phyloP scores from a whole-genome alignment of 1,140 invertebrate genomes.

The Microplitis mediator region DNA sequence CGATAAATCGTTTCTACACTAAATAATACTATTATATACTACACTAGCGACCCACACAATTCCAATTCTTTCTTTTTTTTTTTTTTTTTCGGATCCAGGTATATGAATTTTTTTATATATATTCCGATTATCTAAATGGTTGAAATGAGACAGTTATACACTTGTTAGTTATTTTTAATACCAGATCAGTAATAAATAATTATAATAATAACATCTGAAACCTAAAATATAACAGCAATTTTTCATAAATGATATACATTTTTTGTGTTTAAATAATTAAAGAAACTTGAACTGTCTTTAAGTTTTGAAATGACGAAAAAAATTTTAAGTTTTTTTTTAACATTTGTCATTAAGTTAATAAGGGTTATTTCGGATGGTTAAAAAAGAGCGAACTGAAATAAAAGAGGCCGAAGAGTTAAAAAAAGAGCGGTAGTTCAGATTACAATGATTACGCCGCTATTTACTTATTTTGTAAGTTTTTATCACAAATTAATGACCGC shows the following conservation, averaged over 20 bases:
- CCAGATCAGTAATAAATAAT: no score
- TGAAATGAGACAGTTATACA: neutral
- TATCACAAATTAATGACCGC: slow-evolving; percentile 21
- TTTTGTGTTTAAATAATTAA: no score
- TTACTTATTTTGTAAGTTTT: slow-evolving; percentile 2
- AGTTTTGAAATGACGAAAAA: no score
- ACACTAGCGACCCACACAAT: slow-evolving; percentile 33
- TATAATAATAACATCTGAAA: no score
- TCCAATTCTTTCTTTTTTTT: slow-evolving; percentile 13
- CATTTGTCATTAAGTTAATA: neutral
- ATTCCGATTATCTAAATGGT: neutral
- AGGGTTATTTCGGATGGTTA: neutral
- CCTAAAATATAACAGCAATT: no score
- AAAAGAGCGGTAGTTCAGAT: neutral
- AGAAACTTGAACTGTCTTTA: no score
- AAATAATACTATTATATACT: no score
- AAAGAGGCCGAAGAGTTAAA: neutral
- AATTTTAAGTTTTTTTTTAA: no score
- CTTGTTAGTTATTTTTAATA: no score
- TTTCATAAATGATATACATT: no score
- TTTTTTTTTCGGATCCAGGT: slow-evolving; percentile 15
- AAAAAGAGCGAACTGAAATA: no score
- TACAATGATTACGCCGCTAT: neutral
- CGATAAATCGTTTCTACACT: slow-evolving; percentile 49
- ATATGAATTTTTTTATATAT: slow-evolving; percentile 2